A percentile compares a stretch with the other conserved stretches of the same genome.
Evolutionary conservation across 92 coral and sea anemone genomes (phyloP).

Genomic region (Epizoanthus ramosus): DNA sequence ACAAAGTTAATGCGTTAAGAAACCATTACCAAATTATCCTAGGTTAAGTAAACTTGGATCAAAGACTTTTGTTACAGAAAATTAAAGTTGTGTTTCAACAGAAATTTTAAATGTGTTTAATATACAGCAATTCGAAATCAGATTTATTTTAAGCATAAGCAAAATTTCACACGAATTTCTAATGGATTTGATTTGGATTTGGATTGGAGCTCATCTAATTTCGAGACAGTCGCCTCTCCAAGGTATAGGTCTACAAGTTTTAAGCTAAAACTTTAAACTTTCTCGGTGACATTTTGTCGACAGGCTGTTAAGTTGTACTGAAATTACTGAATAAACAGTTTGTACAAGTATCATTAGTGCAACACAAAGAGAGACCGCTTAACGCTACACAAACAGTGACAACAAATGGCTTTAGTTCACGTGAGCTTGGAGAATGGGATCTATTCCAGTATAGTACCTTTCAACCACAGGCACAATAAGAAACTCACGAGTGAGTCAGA

Average conservation of each 20-base stretch:
- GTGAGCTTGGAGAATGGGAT: not conserved
- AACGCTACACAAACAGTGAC: not conserved
- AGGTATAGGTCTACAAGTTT: too few relatives aligned
- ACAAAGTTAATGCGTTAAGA: slow-evolving; percentile 5
- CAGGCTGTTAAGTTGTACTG: not conserved
- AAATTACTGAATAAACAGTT: slow-evolving; percentile 17
- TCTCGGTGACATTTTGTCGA: not conserved
- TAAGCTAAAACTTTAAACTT: not conserved
- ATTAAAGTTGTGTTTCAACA: slow-evolving; percentile 5
- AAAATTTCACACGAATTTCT: not conserved
- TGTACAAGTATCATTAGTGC: not conserved
- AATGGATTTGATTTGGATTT: not conserved
- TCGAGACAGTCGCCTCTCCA: too few relatives aligned
- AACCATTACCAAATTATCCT: slow-evolving; percentile 9
- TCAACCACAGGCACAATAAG: not conserved
- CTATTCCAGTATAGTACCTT: slow-evolving; percentile 1
- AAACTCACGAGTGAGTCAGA: not conserved
- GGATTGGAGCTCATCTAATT: not conserved
- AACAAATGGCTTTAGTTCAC: not conserved
- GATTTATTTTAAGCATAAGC: not conserved
- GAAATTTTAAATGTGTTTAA: slow-evolving; percentile 9
- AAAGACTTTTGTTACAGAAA: slow-evolving; percentile 1
- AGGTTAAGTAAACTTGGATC: not conserved
- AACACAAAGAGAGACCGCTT: not conserved
- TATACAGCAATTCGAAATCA: not conserved